Evolutionary conservation across 2,888 invertebrate species (phyloP).

Genomic region (Toxonevra muliebris): DNA sequence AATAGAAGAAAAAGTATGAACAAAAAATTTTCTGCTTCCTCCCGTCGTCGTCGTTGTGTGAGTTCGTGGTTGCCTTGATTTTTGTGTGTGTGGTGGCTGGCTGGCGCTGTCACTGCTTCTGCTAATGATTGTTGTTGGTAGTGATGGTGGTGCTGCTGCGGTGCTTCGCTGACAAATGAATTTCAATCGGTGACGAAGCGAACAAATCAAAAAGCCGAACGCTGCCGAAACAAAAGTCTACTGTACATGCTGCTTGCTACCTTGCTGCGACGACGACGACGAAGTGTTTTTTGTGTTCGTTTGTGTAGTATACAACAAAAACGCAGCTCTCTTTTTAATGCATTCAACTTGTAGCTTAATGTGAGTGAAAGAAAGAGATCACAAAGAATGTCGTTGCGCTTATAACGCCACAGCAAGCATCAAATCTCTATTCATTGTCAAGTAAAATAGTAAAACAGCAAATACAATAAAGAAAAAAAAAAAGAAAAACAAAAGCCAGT

Average conservation of each 20-base stretch:
- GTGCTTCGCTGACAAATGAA: conserved; percentile 7
- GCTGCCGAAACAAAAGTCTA: conserved; percentile 34
- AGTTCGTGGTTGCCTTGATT: conserved; percentile 37
- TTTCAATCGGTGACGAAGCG: background rate
- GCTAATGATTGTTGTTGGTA: conserved; percentile 2
- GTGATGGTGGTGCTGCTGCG: conserved; percentile 2
- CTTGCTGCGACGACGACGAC: conserved; percentile 23
- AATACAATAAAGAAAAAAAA: background rate
- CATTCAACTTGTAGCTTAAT: too few species aligned
- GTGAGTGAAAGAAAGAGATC: background rate
- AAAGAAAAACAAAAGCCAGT: background rate
- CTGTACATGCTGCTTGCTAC: conserved; percentile 35
- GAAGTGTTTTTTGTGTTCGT: background rate
- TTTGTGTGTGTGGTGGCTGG: conserved; percentile 17
- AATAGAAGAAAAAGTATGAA: conserved; percentile 21
- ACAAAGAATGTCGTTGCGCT: background rate
- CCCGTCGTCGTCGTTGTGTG: conserved; percentile 28
- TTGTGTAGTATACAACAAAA: background rate
- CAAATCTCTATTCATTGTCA: too few species aligned
- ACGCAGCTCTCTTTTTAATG: background rate
- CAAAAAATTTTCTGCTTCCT: conserved; percentile 33
- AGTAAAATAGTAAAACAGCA: too few species aligned
- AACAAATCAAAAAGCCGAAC: conserved; percentile 31
- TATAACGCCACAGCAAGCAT: too few species aligned
- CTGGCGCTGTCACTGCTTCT: conserved; percentile 21